Base-by-base conservation (phyloP, 2,113 vertebrate genomes). In the Aphelocoma coerulescens region DNA sequence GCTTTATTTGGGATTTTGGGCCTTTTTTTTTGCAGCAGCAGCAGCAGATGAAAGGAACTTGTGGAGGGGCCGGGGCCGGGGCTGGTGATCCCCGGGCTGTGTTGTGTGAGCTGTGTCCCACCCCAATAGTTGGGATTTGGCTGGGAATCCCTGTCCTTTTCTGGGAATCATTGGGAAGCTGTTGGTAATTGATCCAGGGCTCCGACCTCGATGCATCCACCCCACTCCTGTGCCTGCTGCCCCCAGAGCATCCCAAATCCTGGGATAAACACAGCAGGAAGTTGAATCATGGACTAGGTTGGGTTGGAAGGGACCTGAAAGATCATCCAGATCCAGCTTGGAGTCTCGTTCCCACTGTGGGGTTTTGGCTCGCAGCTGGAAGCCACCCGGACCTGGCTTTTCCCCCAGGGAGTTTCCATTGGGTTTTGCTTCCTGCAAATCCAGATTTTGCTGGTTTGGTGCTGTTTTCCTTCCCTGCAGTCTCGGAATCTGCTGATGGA, bases 41-140 rank as follows among this genome's bases (percentile, higher is more conserved):
- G 80, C 67, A 77, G 92, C 24, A 13, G 80, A n/a, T 61, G 65
- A 88, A 95, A 94, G 76, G 68, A 59, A 4, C 32, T 27, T 0
- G 0, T 28, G 11, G 61, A 89, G 35, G 72, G 79, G 37, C 55
- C 0, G 0, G 39, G 66, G 39, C 44, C 8, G 58, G 57, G 61
- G 88, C 23, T 79, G 85, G 73, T 30, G 94, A 43, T 88, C n/a
- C 81, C 74, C 2, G 2, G 88, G 69, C 12, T 74, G 46, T 37
- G 77, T 7, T 0, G 0, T 33, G 63, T 3, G 84, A 77, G 33
- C 10, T 0, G 33, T 2, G 2, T n/a, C 55, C 63, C 68, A 73
- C 63, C n/a, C 72, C 32, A 1, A 0, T 0, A 9, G 21, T 2
- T 84, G 89, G 26, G 48, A 8, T 73, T 72, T 39, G 43, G 5